A percentile compares a stretch with the other conserved stretches of the same genome.
These are phyloP conservation scores for Cossypha niveicapilla DNA, from an alignment of 2,797 vertebrate species.

Conservation along the genomic window DNA sequence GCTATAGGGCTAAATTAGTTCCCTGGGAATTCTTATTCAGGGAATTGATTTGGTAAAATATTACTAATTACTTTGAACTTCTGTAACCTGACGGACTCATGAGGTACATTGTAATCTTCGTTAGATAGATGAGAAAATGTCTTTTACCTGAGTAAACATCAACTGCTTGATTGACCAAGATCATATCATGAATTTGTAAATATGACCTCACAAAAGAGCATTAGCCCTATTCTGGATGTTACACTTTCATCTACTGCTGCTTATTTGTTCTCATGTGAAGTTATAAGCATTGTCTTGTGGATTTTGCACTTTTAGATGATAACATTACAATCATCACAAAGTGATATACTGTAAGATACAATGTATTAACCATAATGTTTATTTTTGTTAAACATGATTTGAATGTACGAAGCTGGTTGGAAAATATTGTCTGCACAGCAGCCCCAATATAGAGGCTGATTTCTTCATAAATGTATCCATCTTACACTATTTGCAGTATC, in stretches of 20 bases:
- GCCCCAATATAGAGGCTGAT: accelerated
- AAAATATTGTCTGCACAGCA: not conserved
- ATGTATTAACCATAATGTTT: not conserved
- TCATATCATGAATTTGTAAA: not conserved
- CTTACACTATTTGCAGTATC: not conserved
- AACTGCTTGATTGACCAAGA: not conserved
- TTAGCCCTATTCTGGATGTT: not conserved
- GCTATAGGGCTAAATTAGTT: not conserved
- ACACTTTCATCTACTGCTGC: not conserved
- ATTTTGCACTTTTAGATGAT: not conserved
- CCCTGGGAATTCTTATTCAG: not conserved
- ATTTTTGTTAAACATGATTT: not conserved
- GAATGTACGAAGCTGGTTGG: not conserved
- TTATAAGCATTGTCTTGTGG: not conserved
- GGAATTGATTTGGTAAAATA: not conserved
- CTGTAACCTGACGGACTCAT: not conserved
- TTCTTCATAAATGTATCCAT: not conserved
- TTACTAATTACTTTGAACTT: conserved; percentile 1
- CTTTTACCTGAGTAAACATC: not conserved
- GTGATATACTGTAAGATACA: not conserved
- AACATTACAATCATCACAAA: not conserved
- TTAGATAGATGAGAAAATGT: not conserved
- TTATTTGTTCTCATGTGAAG: not conserved
- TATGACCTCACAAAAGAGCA: not conserved
- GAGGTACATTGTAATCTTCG: not conserved